Evolutionary conservation across 1,140 invertebrate species (phyloP), one percentile per base, ranked within the genome.

Genomic region (Chymomyza costata): DNA sequence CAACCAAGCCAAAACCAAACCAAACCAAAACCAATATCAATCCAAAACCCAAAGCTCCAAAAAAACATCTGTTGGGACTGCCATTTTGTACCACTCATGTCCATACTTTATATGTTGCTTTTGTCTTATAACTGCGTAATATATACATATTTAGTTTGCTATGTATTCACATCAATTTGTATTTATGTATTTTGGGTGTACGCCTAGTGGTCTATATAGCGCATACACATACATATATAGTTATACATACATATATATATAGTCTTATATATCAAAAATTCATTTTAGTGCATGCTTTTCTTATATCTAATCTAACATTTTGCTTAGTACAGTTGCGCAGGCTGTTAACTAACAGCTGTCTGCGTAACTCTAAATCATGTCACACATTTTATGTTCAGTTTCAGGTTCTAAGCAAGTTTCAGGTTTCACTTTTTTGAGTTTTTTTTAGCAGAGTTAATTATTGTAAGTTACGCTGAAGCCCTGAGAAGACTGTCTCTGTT

Each of bases 61-160:
- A 49, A 15, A 18, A 59, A 41, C 49, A n/a, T n/a, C n/a, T n/a
- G n/a, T 45, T 18, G 40, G 61, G 67, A 45, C 44, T 65, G 16
- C 41, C 37, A 43, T 53, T 54, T 41, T 61, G 21, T 62, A 41
- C n/a, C n/a, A n/a, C 40, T 53, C 64, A 53, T 66, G 48, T 47
- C 60, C 73, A 80, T 60, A n/a, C n/a, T n/a, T 66, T 56, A 34
- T 56, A n/a, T 65, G 48, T 60, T 62, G 71, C 73, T 78, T 65
- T 70, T 60, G 47, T 37, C 51, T 35, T 47, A 64, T 81, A 59
- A 81, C 49, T 67, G 62, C 52, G 71, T 67, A 48, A 61, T 43
- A 50, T 38, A 39, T 43, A 21, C 58, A 28, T n/a, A n/a, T n/a
- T n/a, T n/a, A n/a, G n/a, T n/a, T 21, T 51, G 34, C 35, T 46